Evolutionary conservation across 2,797 vertebrate genomes (phyloP).

Genomic region (Scarus forsteni): DNA sequence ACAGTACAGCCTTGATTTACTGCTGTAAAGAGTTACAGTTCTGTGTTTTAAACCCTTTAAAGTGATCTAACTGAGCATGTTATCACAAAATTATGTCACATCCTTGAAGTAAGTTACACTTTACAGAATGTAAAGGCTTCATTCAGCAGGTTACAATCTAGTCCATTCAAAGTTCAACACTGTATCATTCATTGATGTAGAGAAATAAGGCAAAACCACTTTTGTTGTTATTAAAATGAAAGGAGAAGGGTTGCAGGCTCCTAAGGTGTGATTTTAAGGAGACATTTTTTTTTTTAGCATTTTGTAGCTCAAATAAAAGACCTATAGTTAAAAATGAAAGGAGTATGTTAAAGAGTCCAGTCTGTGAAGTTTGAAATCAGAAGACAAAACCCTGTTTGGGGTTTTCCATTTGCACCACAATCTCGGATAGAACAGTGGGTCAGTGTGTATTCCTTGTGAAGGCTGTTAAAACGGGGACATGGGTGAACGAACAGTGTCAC

Average conservation of each 20-base stretch:
- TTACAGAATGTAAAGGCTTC: slow-evolving; percentile 28
- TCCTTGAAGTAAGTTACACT: slow-evolving; percentile 6
- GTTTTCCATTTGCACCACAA: slow-evolving; percentile 4
- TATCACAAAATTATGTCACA: slow-evolving; percentile 8
- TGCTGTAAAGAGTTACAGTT: not conserved
- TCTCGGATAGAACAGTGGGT: not conserved
- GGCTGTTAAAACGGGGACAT: slow-evolving; percentile 93
- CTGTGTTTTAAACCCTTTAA: not conserved
- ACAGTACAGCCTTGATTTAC: slow-evolving; percentile 5
- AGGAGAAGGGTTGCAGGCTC: slow-evolving; percentile 38
- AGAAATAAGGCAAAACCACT: slow-evolving; percentile 43
- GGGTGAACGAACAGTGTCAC: slow-evolving; percentile 94
- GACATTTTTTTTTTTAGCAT: not conserved
- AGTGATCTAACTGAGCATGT: not conserved
- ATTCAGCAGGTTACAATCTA: slow-evolving; percentile 6
- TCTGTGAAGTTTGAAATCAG: slow-evolving; percentile 33
- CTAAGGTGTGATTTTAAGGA: slow-evolving; percentile 9
- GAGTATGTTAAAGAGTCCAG: slow-evolving; percentile 10
- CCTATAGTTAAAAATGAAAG: slow-evolving; percentile 1
- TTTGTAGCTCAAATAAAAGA: slow-evolving; percentile 28
- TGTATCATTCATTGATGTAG: slow-evolving; percentile 22
- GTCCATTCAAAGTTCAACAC: slow-evolving; percentile 51
- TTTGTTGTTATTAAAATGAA: slow-evolving; percentile 6
- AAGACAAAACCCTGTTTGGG: slow-evolving; percentile 10
- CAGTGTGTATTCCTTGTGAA: slow-evolving; percentile 11